Conservation (phyloP, 2,888 invertebrate genomes). For the Atherix ibis region DNA sequence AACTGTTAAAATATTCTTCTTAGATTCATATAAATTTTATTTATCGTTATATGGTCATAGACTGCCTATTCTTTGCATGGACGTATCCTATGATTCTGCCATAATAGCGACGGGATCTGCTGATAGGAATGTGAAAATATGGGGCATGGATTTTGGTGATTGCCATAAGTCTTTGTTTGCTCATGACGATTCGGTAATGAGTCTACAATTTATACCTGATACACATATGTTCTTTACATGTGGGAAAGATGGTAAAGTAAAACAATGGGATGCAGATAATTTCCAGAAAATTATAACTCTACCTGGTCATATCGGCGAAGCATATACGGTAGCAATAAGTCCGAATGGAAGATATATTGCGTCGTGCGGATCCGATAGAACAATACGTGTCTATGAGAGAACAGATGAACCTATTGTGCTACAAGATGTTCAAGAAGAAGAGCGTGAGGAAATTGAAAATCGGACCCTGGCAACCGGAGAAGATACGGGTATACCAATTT, state of each 20-base stretch:
- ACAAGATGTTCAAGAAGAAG: conserved; percentile 77
- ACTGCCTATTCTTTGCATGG: conserved; percentile 81
- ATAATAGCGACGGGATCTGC: conserved; percentile 88
- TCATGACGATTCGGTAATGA: conserved; percentile 88
- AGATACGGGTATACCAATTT: conserved; percentile 48
- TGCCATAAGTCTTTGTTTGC: conserved; percentile 91
- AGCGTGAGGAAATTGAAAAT: conserved; percentile 59
- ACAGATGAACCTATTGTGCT: conserved; percentile 82
- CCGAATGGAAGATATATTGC: conserved; percentile 63
- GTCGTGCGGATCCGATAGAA: conserved; percentile 75
- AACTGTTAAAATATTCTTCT: conserved; percentile 88
- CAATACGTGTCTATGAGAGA: conserved; percentile 70
- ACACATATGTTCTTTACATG: conserved; percentile 90
- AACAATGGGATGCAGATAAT: conserved; percentile 93
- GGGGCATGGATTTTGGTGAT: conserved; percentile 99
- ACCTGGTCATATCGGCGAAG: conserved; percentile 71
- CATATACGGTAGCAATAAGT: conserved; percentile 58
- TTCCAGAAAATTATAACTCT: conserved; percentile 82
- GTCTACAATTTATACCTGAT: conserved; percentile 72
- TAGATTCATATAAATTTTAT: conserved; percentile 91
- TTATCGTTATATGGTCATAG: conserved; percentile 92
- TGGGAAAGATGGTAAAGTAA: conserved; percentile 85
- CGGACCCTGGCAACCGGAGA: conserved; percentile 54
- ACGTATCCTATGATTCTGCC: conserved; percentile 76
- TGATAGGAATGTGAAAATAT: conserved; percentile 90